A percentile compares a stretch with the other conserved stretches of the same genome.
Conservation (phyloP, 2,888 invertebrate genomes). For the Zonitis immaculata region DNA sequence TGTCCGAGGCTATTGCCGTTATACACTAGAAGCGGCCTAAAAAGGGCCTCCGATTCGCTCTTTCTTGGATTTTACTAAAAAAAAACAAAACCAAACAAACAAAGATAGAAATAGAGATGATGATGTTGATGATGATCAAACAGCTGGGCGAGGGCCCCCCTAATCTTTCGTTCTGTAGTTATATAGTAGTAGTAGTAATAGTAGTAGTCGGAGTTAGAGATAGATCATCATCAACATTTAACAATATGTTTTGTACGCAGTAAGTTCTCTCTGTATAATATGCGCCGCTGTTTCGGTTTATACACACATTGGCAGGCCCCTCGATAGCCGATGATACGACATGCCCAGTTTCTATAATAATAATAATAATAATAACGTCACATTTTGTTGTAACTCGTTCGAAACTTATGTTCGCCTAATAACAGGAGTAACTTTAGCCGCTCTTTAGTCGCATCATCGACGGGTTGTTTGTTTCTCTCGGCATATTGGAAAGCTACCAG, state of each 20-base stretch:
- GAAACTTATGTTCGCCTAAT: constrained; percentile 36
- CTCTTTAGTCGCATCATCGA: constrained; percentile 26
- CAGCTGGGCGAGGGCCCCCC: background rate
- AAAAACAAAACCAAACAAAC: no score
- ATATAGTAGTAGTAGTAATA: background rate
- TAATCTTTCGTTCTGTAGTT: background rate
- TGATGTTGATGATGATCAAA: background rate
- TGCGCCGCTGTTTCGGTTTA: background rate
- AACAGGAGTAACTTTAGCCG: constrained; percentile 34
- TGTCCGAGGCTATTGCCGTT: background rate
- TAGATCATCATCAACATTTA: no score
- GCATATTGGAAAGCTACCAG: no score
- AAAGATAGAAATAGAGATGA: no score
- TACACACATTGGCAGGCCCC: background rate
- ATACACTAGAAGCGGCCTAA: background rate
- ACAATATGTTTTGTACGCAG: no score
- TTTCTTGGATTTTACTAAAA: background rate
- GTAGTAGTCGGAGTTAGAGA: no score
- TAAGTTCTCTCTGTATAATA: no score
- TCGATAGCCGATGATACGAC: no score
- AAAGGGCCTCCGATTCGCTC: background rate
- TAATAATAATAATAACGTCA: no score
- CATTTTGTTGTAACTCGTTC: no score
- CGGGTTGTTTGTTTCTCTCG: no score
- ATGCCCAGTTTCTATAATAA: no score